Base-by-base conservation (phyloP, 2,888 invertebrate species). In the Microplitis deprimator region DNA sequence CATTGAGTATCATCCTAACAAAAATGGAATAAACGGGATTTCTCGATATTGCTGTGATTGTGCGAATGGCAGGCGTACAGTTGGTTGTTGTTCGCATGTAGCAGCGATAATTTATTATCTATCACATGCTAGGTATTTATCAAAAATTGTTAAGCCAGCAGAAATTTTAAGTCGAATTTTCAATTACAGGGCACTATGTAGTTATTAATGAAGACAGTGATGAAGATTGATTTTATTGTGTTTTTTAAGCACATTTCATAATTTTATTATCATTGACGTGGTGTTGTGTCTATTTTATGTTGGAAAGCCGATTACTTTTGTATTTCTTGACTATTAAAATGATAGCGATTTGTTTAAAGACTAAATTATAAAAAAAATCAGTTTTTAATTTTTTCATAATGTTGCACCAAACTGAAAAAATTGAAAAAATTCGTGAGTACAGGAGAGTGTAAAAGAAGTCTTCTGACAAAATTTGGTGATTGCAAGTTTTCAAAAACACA, bases 21-120 rank as follows among this genome's bases (percentile, higher is more conserved):
- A 61, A 1, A 76, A 71, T 17, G 74, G 50, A 29, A 65, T 67
- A 59, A 62, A 40, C 20, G 77, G 77, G n/a, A 82, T 81, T 60
- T 65, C 29, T 39, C 68, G 75, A 29, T 79, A 80, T 68, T 70
- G 29, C 38, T 81, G 80, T 74, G 78, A 82, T 73, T 82, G 80
- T 75, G 71, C 78, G 8, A 81, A 82, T 76, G 79, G 80, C 6
- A 68, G 60, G n/a, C 60, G 79, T 29, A 82, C 80, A 13, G 80
- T 82, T 68, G 80, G 80, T 13, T 81, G 80, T 68, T 82, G 82
- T 60, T 77, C 79, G 8, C 81, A 81, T 68, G 74, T 80, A n/a
- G 81, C 81, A 59, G 75, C 79, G 0, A 68, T 81, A 16, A 79
- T 80, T 41, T 78, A 81, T 75, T 81, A 79, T 72, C 68, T 81